Evolutionary conservation across 2,888 invertebrate genomes (phyloP), one percentile per base, ranked within the genome.

Genomic region (Hydraecia micacea): DNA sequence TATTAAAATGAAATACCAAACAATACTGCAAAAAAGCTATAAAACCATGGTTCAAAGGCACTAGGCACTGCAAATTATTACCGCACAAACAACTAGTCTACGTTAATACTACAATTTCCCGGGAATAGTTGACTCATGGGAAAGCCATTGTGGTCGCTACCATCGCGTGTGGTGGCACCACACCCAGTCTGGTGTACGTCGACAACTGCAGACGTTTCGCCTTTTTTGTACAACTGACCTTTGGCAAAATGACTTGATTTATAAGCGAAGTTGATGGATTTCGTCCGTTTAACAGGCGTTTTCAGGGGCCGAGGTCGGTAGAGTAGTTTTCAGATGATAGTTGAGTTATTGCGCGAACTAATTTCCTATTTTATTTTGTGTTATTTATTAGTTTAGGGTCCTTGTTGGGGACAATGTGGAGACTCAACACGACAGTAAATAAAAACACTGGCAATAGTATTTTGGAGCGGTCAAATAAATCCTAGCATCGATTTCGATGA

Each of bases 41-140:
- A 79, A 79, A 79, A 73, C 11, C n/a, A 73, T 49, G 55, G 67
- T 82, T 72, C 77, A 77, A n/a, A 72, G 52, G 49, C 71, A 72
- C 25, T 52, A 21, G 7, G 0, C 11, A 46, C 39, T 69, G 55
- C 72, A 80, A 84, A 80, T 76, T 73, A 76, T 76, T 67, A 70
- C 49, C n/a, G 55, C 69, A 39, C 39, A 32, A 32, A 73, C 25
- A 25, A 58, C 15, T 36, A 71, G 66, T 49, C 25, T 28, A 63
- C 67, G 71, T 63, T 73, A 68, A 65, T 81, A 72, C 72, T 81
- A 79, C 58, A 68, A 83, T 82, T 83, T 84, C 80, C 75, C 18
- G 66, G 68, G 80, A 88, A 81, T 46, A 13, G 81, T 84, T 88
- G 87, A 89, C 76, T 91, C 91, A 91, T 78, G 81, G 84, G 84